phyloP scores from a whole-genome alignment of 2,113 vertebrate species.

The Paraplagusia blochii region DNA sequence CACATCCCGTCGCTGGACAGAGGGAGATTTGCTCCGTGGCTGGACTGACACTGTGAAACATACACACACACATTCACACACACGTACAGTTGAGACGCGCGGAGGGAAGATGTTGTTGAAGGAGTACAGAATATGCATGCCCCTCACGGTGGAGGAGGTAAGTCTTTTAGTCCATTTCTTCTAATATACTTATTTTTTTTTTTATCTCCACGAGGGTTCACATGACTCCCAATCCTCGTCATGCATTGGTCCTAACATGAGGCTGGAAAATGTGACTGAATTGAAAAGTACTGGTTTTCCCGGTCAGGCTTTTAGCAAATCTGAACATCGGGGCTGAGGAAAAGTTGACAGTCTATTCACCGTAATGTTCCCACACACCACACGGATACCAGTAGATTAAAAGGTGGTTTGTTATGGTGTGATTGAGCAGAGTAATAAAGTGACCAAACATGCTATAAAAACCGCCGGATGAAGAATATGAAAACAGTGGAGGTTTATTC shows the following conservation, averaged over 20 bases:
- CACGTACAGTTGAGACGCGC: slow-evolving; percentile 10
- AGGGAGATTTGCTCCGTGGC: slow-evolving; percentile 22
- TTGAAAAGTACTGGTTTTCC: not conserved
- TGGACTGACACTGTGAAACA: slow-evolving; percentile 33
- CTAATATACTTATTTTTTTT: slow-evolving; percentile 11
- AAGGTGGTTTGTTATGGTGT: no score
- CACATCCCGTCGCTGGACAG: slow-evolving; percentile 49
- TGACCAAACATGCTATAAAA: no score
- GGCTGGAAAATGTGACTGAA: not conserved
- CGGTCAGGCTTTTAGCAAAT: no score
- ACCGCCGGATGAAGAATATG: no score
- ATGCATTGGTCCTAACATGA: slow-evolving; percentile 18
- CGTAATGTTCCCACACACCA: no score
- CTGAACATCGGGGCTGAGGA: no score
- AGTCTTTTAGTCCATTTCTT: slow-evolving; percentile 49
- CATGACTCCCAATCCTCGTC: not conserved
- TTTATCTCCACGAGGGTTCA: not conserved
- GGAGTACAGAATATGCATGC: slow-evolving; percentile 98
- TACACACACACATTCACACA: not conserved
- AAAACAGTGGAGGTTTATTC: no score
- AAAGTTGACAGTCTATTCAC: no score
- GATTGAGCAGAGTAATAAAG: no score
- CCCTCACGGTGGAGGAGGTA: slow-evolving; percentile 95
- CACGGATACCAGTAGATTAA: no score
- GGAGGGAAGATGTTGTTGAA: slow-evolving; percentile 87